Percentiles rank a stretch among this genome's conserved stretches.
Evolutionary conservation across 2,888 invertebrate species (phyloP).

Genomic region (Eledona agricola): DNA sequence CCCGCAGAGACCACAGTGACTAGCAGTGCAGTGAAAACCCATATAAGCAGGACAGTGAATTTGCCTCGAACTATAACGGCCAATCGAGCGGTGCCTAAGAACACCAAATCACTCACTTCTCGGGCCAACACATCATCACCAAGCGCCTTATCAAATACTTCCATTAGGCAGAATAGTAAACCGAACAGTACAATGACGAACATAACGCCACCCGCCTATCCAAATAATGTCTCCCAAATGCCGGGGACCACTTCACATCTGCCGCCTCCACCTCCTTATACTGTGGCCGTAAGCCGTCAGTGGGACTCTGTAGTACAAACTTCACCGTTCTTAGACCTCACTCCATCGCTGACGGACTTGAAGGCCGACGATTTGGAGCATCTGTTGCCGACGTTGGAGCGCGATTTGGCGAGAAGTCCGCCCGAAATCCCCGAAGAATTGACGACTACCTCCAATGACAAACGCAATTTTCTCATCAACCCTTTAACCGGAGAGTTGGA

Average conservation of each 20-base stretch:
- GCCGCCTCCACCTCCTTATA: conserved; percentile 53
- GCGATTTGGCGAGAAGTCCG: conserved; percentile 66
- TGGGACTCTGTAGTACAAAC: conserved; percentile 48
- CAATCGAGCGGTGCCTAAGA: conserved; percentile 19
- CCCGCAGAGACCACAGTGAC: conserved; percentile 17
- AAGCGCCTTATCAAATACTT: conserved; percentile 56
- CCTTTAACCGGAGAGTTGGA: conserved; percentile 89
- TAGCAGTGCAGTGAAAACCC: conserved; percentile 29
- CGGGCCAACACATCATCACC: conserved; percentile 51
- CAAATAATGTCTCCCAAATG: conserved; percentile 17
- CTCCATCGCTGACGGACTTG: conserved; percentile 60
- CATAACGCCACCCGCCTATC: conserved; percentile 19
- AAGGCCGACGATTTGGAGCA: conserved; percentile 70
- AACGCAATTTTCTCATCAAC: conserved; percentile 84
- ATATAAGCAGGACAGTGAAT: conserved; percentile 23
- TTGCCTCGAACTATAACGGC: conserved; percentile 24
- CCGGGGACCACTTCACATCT: conserved; percentile 38
- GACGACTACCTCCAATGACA: conserved; percentile 63
- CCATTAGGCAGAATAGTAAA: conserved; percentile 49
- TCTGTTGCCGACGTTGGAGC: conserved; percentile 70
- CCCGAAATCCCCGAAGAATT: conserved; percentile 65
- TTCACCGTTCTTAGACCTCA: conserved; percentile 56
- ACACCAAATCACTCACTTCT: conserved; percentile 38
- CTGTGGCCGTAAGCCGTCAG: conserved; percentile 49
- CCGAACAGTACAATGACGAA: conserved; percentile 36